A percentile compares a stretch with the other conserved stretches of the same genome.
These are phyloP conservation scores for Yoshiicerus persimilis DNA, from an alignment of 1,140 invertebrate genomes.

Conservation along the genomic window DNA sequence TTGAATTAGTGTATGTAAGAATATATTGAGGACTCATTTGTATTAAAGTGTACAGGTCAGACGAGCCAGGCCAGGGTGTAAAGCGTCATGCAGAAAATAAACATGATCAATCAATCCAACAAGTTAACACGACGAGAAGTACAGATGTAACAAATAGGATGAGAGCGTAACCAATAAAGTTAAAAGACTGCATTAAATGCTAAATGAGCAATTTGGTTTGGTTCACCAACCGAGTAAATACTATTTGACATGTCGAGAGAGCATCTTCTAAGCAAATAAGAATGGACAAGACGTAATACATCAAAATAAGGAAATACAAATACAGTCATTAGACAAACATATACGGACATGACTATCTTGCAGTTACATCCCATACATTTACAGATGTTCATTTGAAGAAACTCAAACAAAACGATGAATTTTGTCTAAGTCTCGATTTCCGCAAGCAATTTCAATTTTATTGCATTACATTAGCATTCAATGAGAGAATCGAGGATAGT, in stretches of 20 bases:
- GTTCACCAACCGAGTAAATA: neutral
- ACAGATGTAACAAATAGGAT: neutral
- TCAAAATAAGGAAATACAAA: neutral
- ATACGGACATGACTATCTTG: neutral
- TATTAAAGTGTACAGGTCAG: neutral
- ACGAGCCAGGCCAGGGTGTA: neutral
- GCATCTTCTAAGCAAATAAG: neutral
- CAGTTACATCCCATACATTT: no score
- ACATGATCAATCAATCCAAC: neutral
- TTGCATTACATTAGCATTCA: neutral
- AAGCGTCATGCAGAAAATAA: neutral
- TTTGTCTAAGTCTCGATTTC: neutral
- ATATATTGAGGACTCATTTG: neutral
- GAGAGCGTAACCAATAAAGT: neutral
- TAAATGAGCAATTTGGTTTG: neutral
- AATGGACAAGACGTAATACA: neutral
- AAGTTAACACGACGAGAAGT: neutral
- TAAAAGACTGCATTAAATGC: neutral
- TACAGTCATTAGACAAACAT: neutral
- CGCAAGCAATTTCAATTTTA: neutral
- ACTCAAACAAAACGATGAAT: neutral
- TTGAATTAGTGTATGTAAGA: neutral
- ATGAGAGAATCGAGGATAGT: neutral
- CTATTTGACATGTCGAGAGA: neutral
- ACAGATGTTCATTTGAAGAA: no score